Evolutionary conservation across 2,888 invertebrate species (phyloP), one percentile per base, ranked within the genome.

Genomic region (Heliconius charithonia): DNA sequence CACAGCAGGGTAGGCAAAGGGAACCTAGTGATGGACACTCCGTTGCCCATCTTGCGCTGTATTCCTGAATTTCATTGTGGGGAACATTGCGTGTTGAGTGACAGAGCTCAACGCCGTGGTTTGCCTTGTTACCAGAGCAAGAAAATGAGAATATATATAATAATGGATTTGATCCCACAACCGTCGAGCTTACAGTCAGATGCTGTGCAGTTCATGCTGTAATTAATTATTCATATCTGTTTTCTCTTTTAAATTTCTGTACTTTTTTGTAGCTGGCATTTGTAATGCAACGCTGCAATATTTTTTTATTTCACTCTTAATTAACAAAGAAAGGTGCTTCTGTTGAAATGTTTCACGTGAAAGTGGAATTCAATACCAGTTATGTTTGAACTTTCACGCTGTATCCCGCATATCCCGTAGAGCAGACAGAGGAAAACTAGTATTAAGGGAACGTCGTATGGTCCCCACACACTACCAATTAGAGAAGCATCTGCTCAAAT

Each of bases 241-340:
- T 51, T 51, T 22, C 51, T 22, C 22, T 51, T 51, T 51, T 22
- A 51, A 51, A 22, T 51, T 51, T 51, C 51, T 51, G 19, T 51
- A 51, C 22, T 51, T 51, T 45, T 51, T 51, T 22, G 51, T 0
- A 51, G 22, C 51, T 51, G 51, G 19, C 51, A 51, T 51, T 51
- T 51, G 51, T 51, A 51, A 51, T 51, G 51, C 51, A 51, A 51
- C 51, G 51, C 51, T 51, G 22, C 51, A 51, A 51, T 22, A 51
- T 59, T n/a, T 10, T 56, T 59, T 59, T 59, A n/a, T 59, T 59
- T 59, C 22, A n/a, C 59, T 59, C 59, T 59, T 59, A 59, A 59
- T 59, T 59, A 59, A 59, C 59, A 59, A 59, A 59, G 59, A n/a
- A 59, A 59, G n/a, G n/a, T 59, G n/a, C n/a, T n/a, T 59, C n/a